phyloP scores from a whole-genome alignment of 2,113 vertebrate species.

The Bos indicus region DNA sequence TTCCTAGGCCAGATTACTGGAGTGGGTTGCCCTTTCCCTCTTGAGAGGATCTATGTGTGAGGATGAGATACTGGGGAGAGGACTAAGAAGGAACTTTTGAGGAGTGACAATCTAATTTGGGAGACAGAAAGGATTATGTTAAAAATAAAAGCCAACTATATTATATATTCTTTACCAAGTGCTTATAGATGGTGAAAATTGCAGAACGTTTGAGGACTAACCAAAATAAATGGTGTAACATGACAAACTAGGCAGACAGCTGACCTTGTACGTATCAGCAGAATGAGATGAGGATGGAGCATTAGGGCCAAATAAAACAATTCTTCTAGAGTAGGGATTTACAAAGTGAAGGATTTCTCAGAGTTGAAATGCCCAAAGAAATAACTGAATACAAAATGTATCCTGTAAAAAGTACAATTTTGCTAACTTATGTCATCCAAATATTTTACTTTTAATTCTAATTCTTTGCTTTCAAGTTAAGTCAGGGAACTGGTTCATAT shows the following conservation, averaged over 20 bases:
- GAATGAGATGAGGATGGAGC: background rate
- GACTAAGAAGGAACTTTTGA: background rate
- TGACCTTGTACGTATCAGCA: background rate
- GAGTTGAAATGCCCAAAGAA: background rate
- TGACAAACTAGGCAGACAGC: background rate
- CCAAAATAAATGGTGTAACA: background rate
- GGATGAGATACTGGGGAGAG: background rate
- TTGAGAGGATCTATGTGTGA: background rate
- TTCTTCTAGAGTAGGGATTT: background rate
- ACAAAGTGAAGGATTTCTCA: background rate
- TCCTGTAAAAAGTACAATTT: background rate
- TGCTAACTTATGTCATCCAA: background rate
- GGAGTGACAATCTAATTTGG: background rate
- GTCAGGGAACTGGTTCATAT: background rate
- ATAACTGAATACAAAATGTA: background rate
- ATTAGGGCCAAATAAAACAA: background rate
- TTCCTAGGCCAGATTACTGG: background rate
- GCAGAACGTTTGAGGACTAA: background rate
- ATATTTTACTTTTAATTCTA: background rate
- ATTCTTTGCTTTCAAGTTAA: background rate
- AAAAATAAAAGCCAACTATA: background rate
- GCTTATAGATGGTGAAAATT: background rate
- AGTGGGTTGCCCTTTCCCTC: background rate
- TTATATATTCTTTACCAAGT: background rate
- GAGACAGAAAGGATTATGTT: background rate